A percentile compares a stretch with the other conserved stretches of the same genome.
Evolutionary conservation across 2,113 vertebrate species (phyloP).

Genomic region (Engraulis encrasicolus): DNA sequence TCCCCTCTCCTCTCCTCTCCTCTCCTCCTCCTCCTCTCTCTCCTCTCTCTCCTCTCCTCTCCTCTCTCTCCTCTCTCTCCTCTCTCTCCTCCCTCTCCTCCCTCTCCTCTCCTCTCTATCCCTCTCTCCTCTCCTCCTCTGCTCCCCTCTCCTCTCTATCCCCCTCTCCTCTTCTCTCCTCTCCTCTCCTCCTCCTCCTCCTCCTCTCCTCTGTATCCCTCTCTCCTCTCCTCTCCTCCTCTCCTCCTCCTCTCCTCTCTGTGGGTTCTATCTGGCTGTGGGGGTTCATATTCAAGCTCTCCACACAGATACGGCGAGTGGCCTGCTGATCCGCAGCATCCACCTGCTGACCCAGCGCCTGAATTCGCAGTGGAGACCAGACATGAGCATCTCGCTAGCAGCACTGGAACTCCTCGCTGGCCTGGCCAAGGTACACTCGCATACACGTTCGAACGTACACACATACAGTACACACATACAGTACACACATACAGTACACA

Average conservation of each 20-base stretch:
- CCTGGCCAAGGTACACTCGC: slow-evolving; percentile 83
- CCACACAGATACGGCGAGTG: slow-evolving; percentile 91
- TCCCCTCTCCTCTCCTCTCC: background rate
- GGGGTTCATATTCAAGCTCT: slow-evolving; percentile 91
- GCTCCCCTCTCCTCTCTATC: background rate
- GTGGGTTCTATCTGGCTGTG: slow-evolving; percentile 65
- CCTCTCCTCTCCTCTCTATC: background rate
- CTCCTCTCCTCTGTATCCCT: background rate
- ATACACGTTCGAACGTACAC: slow-evolving; percentile 22
- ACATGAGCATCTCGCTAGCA: slow-evolving; percentile 91
- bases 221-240: background rate
- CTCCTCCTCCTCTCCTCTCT: slow-evolving; percentile 49
- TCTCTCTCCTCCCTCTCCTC: no score
- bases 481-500: background rate
- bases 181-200: background rate
- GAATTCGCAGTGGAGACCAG: slow-evolving; percentile 89
- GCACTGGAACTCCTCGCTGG: slow-evolving; percentile 91
- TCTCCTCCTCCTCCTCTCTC: background rate
- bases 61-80: background rate
- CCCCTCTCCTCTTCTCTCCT: background rate
- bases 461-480: background rate
- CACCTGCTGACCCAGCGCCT: slow-evolving; percentile 90
- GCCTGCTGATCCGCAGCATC: slow-evolving; percentile 89
- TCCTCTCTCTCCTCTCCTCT: background rate
- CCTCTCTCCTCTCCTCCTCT: background rate